Evolutionary conservation across 2,888 invertebrate species (phyloP), one percentile per base, ranked within the genome.

Genomic region (Ormyrus labotus): DNA sequence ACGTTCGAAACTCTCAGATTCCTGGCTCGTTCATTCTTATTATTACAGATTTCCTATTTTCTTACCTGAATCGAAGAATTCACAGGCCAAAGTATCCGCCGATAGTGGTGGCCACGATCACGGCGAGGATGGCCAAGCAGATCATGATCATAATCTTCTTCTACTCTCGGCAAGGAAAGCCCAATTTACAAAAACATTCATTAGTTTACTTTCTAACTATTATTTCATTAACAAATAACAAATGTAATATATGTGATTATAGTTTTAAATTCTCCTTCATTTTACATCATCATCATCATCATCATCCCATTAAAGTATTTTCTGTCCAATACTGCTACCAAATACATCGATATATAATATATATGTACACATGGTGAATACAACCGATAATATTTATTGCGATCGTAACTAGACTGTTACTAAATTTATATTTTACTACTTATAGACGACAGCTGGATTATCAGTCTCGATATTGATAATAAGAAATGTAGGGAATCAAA

Each of bases 141-240:
- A 96, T 94, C 94, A 97, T 93, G 92, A 97, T 97, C 95, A 96
- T 96, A 91, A 97, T 96, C 94, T 97, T 97, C 96, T 97, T 97
- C 96, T 97, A 94, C 94, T 94, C 91, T 92, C 89, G 83, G 84
- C 86, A 86, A 83, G 48, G 77, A 5, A 51, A 71, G 73, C 64
- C 69, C 76, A 70, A 81, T 78, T 67, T 55, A 83, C 71, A 75
- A 81, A 79, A 81, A 79, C 11, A 75, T 67, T 78, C 7, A 82
- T 82, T 81, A 82, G 80, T 75, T 65, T 13, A 61, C 9, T 64
- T 9, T 64, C 45, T 10, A 6, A 68, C 58, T 48, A 53, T 51
- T 19, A 53, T 57, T 63, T 34, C 19, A 19, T 19, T 19, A 19
- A 19, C 19, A 19, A 19, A 19, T 19, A 19, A 19, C 19, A 19